A percentile compares a stretch with the other conserved stretches of the same genome.
Evolutionary conservation across 2,113 vertebrate genomes (phyloP).

Genomic region (Eubucco bourcierii): DNA sequence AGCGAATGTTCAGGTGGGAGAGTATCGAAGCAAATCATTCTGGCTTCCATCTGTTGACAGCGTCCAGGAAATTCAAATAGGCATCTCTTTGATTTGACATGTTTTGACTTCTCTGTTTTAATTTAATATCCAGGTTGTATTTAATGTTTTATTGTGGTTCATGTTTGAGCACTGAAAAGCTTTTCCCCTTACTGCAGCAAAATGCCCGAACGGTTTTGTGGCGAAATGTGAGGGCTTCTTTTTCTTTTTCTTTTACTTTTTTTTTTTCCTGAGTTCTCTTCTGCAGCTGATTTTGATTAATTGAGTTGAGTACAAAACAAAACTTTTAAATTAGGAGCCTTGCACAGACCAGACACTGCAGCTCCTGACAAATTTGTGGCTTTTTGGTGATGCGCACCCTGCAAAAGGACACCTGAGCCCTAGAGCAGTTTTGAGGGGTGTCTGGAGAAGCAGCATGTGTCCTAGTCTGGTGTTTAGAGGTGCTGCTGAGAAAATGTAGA

Average conservation of each 20-base stretch:
- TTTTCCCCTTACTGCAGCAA: constrained; percentile 2
- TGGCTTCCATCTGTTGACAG: constrained; percentile 2
- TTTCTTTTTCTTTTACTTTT: not conserved
- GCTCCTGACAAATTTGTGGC: not conserved
- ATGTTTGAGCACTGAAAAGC: not conserved
- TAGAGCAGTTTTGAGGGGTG: not conserved
- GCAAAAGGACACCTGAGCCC: not conserved
- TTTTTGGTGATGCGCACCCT: not conserved
- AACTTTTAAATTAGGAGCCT: not conserved
- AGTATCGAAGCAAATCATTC: not conserved
- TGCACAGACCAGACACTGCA: not conserved
- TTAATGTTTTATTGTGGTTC: constrained; percentile 9
- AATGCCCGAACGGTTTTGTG: not conserved
- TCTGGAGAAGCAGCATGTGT: rapidly evolving
- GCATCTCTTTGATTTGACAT: not conserved
- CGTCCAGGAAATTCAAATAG: constrained; percentile 34
- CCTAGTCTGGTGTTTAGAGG: not conserved
- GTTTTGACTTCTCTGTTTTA: constrained; percentile 53
- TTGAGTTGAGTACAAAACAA: not conserved
- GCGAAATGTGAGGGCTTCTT: not conserved
- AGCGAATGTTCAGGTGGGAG: not conserved
- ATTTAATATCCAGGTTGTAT: constrained; percentile 42
- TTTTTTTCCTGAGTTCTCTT: not conserved
- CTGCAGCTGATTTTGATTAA: not conserved
- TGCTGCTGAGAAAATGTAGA: not conserved